These are phyloP conservation scores for Sepioteuthis lessoniana DNA, from an alignment of 2,888 invertebrate genomes.

Conservation along the genomic window DNA sequence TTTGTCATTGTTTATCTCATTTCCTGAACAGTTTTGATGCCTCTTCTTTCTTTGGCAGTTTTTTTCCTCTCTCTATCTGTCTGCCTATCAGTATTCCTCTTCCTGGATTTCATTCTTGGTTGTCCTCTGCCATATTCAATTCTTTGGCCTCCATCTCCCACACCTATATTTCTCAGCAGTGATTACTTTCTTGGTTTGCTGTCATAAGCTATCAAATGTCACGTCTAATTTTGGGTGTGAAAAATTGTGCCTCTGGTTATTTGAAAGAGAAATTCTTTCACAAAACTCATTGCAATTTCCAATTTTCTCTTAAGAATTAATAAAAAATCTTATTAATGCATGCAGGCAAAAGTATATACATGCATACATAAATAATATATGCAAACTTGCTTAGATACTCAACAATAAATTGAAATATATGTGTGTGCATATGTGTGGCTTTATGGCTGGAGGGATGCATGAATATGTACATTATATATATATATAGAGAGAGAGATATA, in stretches of 20 bases:
- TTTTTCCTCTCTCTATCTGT: not conserved
- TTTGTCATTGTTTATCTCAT: not conserved
- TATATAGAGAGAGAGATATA: no score
- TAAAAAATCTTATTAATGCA: not conserved
- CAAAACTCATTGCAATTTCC: conserved; percentile 12
- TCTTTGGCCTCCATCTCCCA: not conserved
- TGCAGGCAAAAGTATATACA: not conserved
- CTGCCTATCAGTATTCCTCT: not conserved
- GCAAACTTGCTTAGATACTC: not conserved
- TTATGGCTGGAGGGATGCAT: no score
- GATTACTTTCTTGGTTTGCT: conserved; percentile 18
- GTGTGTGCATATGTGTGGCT: not conserved
- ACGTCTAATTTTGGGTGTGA: conserved; percentile 15
- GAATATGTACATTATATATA: no score
- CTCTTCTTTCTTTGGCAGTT: not conserved
- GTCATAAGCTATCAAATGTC: not conserved
- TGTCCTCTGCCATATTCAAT: not conserved
- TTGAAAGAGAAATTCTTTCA: not conserved
- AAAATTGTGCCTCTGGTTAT: conserved; percentile 33
- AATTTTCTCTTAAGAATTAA: not conserved
- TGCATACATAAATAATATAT: not conserved
- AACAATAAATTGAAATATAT: not conserved
- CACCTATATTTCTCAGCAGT: not conserved
- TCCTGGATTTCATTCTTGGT: not conserved
- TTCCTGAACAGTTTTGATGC: not conserved